These are phyloP conservation scores for Orchesella cincta DNA, from an alignment of 1,140 invertebrate genomes.

Conservation along the genomic window DNA sequence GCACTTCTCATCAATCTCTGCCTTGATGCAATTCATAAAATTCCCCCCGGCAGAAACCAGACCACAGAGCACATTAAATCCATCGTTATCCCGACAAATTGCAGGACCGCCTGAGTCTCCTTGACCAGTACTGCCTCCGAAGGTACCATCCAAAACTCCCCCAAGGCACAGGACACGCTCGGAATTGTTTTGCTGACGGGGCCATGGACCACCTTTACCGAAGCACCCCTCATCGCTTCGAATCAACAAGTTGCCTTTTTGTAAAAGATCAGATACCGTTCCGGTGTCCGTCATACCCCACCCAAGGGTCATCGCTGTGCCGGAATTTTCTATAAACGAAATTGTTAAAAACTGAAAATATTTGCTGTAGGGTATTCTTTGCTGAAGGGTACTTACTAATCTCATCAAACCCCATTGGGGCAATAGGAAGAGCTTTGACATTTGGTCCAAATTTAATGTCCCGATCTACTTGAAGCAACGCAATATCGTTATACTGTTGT, in stretches of 20 bases:
- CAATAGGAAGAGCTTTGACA: neutral
- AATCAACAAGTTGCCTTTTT: neutral
- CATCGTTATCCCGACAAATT: neutral
- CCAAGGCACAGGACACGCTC: neutral
- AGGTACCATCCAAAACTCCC: neutral
- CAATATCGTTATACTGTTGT: neutral
- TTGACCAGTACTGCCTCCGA: too few species aligned
- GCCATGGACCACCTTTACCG: neutral
- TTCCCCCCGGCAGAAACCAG: neutral
- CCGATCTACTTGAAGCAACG: neutral
- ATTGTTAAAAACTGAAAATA: too few species aligned
- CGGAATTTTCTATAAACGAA: neutral
- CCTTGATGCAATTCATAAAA: neutral
- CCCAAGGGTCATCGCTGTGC: neutral
- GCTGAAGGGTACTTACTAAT: too few species aligned
- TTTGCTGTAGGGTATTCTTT: too few species aligned
- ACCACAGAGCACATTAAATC: neutral
- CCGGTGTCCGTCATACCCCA: neutral
- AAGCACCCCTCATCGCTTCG: neutral
- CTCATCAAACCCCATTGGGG: neutral
- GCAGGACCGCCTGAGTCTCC: constrained; percentile 9
- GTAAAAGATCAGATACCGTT: neutral
- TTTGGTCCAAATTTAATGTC: neutral
- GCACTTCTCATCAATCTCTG: neutral
- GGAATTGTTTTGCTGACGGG: neutral